Evolutionary conservation across 2,888 invertebrate genomes (phyloP), one percentile per base, ranked within the genome.

Genomic region (Lagria hirta): DNA sequence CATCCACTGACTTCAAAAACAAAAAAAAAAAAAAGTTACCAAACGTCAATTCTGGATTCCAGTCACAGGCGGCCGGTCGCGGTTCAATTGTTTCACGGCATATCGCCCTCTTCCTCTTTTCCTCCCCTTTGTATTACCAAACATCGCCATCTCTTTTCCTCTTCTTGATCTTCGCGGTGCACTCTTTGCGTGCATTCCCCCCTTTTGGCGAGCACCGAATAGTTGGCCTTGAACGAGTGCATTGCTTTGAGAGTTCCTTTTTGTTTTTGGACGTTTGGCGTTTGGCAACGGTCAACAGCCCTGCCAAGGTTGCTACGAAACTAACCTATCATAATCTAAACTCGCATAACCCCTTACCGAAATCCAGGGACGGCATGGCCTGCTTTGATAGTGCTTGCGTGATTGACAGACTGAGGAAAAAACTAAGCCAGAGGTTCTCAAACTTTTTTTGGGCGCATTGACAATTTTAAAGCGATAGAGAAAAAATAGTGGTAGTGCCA

Each of bases 181-280:
- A 38, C 45, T 51, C 52, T n/a, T n/a, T n/a, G 55, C 54, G 58
- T 58, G 56, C 58, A 56, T 57, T 57, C 54, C 60, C 58, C 55
- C 55, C 53, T 51, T 49, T 56, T 55, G 51, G 61, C 60, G 61
- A 66, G 62, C 68, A 66, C 70, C 70, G 64, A 70, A 70, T 68
- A 69, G 68, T 67, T 70, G 70, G 67, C 71, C 71, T 71, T 71
- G 71, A 70, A 70, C 69, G 71, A 71, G 71, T 71, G 69, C 71
- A 70, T 70, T 71, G 70, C 70, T 70, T 69, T 69, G 62, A 64
- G 64, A 41, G 64, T 56, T 54, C 62, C 70, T 69, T 71, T 71
- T n/a, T n/a, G n/a, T 71, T 70, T 71, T 69, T 70, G 70, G 70
- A 70, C 68, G 68, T 69, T 65, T 62, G 61, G 58, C 69, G 70